Evolutionary conservation across 2,797 vertebrate genomes (phyloP), one percentile per base, ranked within the genome.

Genomic region (Clarias fuscus): DNA sequence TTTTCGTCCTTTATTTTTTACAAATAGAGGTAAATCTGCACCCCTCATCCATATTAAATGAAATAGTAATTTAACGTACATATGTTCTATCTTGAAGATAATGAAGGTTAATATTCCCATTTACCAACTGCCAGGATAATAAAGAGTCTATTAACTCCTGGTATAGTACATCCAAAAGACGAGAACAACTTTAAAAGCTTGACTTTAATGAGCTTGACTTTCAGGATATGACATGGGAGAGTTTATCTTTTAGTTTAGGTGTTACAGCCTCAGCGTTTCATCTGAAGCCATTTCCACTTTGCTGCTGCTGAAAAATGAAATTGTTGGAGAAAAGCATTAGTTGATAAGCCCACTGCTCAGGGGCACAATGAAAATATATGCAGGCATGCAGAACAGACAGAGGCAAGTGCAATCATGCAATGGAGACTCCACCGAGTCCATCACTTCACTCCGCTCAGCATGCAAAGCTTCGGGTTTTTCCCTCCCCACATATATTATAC

Each of bases 321-420:
- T 43, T 13, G 10, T 48, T 48, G 27, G 56, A 15, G 20, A 81
- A 33, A 86, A 48, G 24, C 1, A 3, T 87, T 48, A 61, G n/a
- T n/a, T 75, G 73, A 61, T 85, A 81, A 76, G 53, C 37, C 53
- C 64, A 13, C 5, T 43, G 30, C 5, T 58, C 59, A 85, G 7
- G 27, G 62, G 8, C 40, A 56, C 0, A 33, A 53, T 65, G 15
- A 87, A 68, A 59, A 85, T 71, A 22, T 58, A 65, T 58, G 7
- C 15, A 79, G 43, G 75, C 61, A 84, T 84, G 82, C 76, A 3
- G 15, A 70, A n/a, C 80, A 90, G 72, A 87, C 79, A 76, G 83
- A 90, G 85, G 79, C 90, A 88, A 71, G 89, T 84, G 61, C 75
- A 88, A 71, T 82, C 83, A 58, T 82, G 72, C 80, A 68, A 2